Evolutionary conservation across 2,797 vertebrate genomes (phyloP), one percentile per base, ranked within the genome.

Genomic region (Ciconia nigra): DNA sequence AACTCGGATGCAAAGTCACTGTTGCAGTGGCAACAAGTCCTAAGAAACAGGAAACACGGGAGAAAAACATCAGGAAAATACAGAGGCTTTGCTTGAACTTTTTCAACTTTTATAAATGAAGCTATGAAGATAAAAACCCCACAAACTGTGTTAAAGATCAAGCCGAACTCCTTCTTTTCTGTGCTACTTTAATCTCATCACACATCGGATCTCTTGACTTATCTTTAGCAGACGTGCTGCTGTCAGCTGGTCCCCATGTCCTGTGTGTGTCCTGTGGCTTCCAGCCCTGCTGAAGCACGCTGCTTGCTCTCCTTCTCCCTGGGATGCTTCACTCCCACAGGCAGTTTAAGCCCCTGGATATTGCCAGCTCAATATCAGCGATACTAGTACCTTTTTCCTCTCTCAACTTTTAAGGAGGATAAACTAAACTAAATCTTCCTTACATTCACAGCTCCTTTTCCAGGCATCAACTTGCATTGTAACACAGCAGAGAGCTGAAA

Each of bases 341-440:
- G 44, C 25, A 69, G 20, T 21, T 83, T 67, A n/a, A 91, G 37
- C 13, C 25, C 17, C 28, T 65, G 0, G 0, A 52, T 33, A 25
- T 0, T 35, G 31, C 11, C 61, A 81, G 57, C 39, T 83, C 49
- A 37, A 5, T 54, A 44, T 19, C 0, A 0, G 31, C 6, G 4
- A 37, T 13, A 42, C 4, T 19, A n/a, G 14, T 9, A 83, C n/a
- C 35, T 72, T 47, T 47, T 20, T 20, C 39, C 21, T 71, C 66
- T 71, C 59, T 89, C 35, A 55, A 7, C 46, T 73, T 90, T 52
- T 52, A 51, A 31, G 35, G 22, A 54, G 35, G 21, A 78, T 33
- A 55, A 89, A 65, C 13, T 9, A 31, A 87, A 74, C 6, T 46
- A 67, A 66, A 47, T 54, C 28, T 90, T 73, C 63, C 13, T 65